Percentiles rank a stretch among this genome's conserved stretches.
phyloP scores from a whole-genome alignment of 2,113 vertebrate species.

The Malurus elegans region DNA sequence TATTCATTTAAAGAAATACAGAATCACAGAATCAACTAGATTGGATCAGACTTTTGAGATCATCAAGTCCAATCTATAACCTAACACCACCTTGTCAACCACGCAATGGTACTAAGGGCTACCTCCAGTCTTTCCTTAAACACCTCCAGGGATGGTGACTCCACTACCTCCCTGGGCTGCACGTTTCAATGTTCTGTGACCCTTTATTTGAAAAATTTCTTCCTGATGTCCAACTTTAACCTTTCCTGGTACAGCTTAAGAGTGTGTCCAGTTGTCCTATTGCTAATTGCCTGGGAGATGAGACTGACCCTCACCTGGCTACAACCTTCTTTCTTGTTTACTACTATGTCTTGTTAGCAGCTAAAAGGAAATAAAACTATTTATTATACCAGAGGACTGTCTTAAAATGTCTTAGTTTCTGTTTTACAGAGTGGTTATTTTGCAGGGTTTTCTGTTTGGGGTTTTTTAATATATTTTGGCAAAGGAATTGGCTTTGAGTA shows the following conservation, averaged over 20 bases:
- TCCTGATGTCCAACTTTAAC: background rate
- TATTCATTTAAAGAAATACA: background rate
- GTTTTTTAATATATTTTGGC: background rate
- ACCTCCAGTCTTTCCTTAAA: background rate
- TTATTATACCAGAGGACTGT: background rate
- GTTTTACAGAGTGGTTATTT: background rate
- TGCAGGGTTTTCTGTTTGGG: background rate
- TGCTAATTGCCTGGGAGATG: background rate
- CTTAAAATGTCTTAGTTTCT: background rate
- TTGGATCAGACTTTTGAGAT: background rate
- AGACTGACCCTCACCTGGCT: background rate
- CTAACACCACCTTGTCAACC: background rate
- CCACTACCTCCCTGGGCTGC: background rate
- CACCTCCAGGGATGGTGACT: background rate
- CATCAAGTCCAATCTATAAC: background rate
- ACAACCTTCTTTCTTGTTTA: background rate
- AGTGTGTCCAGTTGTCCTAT: background rate
- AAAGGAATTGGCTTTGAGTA: background rate
- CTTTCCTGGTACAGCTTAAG: background rate
- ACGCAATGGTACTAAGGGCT: background rate
- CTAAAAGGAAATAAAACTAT: background rate
- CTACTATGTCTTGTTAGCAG: background rate
- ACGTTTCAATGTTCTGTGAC: background rate
- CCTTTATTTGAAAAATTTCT: background rate
- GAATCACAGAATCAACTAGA: background rate